Percentiles rank a stretch among this genome's conserved stretches.
These are phyloP conservation scores for Drosophila truncata DNA, from an alignment of 1,140 invertebrate species.

Conservation along the genomic window DNA sequence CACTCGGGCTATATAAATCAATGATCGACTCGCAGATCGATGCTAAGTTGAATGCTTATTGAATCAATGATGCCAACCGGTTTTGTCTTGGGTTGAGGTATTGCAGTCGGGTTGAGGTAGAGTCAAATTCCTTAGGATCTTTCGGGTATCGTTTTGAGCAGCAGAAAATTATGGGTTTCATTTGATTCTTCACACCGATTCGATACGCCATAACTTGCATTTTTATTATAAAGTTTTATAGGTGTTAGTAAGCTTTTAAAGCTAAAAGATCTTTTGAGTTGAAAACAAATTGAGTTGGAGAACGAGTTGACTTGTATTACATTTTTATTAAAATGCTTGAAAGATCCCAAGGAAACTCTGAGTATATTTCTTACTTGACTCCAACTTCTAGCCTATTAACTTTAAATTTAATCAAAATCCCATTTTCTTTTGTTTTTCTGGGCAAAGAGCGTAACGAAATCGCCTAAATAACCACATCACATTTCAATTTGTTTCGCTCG, in stretches of 20 bases:
- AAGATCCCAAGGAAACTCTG: background rate
- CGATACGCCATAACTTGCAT: constrained; percentile 15
- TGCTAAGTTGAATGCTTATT: constrained; percentile 52
- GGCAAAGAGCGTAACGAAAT: constrained; percentile 14
- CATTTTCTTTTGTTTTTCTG: constrained; percentile 1
- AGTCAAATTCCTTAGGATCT: constrained; percentile 19
- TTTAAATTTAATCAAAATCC: constrained; percentile 10
- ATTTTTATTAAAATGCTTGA: background rate
- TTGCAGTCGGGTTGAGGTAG: constrained; percentile 11
- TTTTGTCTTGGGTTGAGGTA: constrained; percentile 10
- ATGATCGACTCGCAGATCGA: constrained; percentile 42
- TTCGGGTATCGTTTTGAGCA: constrained; percentile 1
- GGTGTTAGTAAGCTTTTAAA: background rate
- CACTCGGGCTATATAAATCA: constrained; percentile 45
- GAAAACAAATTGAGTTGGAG: background rate
- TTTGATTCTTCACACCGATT: constrained; percentile 16
- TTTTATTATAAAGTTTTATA: background rate
- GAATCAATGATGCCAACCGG: constrained; percentile 42
- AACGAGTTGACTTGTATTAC: background rate
- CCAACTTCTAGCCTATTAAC: constrained; percentile 3
- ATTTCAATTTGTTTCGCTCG: constrained; percentile 16
- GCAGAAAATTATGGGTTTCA: constrained; percentile 24
- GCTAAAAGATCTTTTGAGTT: background rate
- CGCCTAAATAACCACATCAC: constrained; percentile 25
- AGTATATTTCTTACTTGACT: background rate